Percentiles rank a stretch among this genome's conserved stretches.
Conservation (phyloP, 2,797 vertebrate species). For the Lerista edwardsae region DNA sequence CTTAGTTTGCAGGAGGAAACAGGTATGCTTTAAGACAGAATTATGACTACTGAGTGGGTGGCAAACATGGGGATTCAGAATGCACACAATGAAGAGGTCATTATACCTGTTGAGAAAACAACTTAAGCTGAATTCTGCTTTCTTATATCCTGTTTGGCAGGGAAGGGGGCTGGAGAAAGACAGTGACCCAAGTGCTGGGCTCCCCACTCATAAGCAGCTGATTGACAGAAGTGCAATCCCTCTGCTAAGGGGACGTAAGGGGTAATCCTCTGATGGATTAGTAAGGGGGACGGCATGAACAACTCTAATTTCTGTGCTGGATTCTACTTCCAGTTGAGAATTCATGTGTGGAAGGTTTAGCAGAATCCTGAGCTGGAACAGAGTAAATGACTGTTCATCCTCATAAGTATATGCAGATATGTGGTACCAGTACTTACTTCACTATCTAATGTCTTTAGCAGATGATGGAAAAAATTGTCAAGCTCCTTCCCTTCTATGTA, state of each 20-base stretch:
- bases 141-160: neutral
- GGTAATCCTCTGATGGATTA: too few relatives aligned
- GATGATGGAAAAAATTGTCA: slow-evolving; percentile 89
- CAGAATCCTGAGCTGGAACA: too few relatives aligned
- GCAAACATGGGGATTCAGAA: slow-evolving; percentile 40
- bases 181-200: neutral
- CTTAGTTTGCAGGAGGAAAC: fast-evolving
- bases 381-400: fast-evolving
- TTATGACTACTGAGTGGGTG: neutral
- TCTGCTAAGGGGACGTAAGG: neutral
- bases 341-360: neutral
- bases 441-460: slow-evolving; percentile 82
- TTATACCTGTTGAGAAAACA: slow-evolving; percentile 1
- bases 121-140: slow-evolving; percentile 45
- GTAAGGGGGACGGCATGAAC: neutral
- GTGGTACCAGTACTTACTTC: slow-evolving; percentile 74
- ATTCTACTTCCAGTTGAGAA: neutral
- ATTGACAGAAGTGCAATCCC: neutral
- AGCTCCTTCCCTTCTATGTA: slow-evolving; percentile 94
- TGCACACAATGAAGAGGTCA: slow-evolving; percentile 9
- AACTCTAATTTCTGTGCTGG: neutral
- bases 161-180: neutral
- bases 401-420: neutral
- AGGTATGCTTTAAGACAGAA: neutral
- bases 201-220: neutral